Conservation (phyloP, 2,888 invertebrate genomes). For the Drosophila paucipuncta region DNA sequence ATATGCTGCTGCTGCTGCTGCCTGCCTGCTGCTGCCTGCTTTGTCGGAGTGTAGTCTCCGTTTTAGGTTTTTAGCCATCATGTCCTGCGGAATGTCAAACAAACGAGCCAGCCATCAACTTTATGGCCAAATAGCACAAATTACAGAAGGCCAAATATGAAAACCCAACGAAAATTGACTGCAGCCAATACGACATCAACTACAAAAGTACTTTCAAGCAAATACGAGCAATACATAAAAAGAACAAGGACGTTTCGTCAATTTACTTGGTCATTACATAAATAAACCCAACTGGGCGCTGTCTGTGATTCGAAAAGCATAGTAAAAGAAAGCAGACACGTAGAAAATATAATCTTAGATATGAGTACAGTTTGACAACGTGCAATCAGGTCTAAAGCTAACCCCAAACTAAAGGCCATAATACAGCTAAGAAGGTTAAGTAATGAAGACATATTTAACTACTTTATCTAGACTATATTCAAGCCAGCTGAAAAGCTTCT, state of each 20-base stretch:
- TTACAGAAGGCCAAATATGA: conserved; percentile 56
- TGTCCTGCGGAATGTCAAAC: conserved; percentile 82
- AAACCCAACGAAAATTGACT: conserved; percentile 51
- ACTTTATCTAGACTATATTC: not conserved
- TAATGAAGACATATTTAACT: not conserved
- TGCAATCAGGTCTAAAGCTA: conserved; percentile 16
- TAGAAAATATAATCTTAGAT: not conserved
- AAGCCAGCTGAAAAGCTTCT: not conserved
- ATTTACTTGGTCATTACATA: conserved; percentile 50
- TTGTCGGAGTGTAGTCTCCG: conserved; percentile 6
- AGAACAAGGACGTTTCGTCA: conserved; percentile 67
- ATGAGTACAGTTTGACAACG: not conserved
- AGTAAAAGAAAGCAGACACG: not conserved
- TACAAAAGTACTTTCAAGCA: conserved; percentile 4
- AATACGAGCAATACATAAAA: conserved; percentile 20
- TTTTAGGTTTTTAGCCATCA: conserved; percentile 47
- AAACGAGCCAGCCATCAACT: conserved; percentile 79
- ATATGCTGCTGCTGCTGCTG: conserved; percentile 67
- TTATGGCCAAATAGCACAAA: conserved; percentile 73
- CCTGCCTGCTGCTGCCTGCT: conserved; percentile 55
- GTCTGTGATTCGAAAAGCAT: not conserved
- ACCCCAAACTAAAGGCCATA: not conserved
- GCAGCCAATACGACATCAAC: conserved; percentile 42
- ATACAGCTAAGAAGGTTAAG: not conserved
- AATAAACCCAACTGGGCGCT: conserved; percentile 20